Percentiles rank a stretch among this genome's conserved stretches.
Conservation (phyloP, 2,888 invertebrate genomes). For the Coelopa pilipes region DNA sequence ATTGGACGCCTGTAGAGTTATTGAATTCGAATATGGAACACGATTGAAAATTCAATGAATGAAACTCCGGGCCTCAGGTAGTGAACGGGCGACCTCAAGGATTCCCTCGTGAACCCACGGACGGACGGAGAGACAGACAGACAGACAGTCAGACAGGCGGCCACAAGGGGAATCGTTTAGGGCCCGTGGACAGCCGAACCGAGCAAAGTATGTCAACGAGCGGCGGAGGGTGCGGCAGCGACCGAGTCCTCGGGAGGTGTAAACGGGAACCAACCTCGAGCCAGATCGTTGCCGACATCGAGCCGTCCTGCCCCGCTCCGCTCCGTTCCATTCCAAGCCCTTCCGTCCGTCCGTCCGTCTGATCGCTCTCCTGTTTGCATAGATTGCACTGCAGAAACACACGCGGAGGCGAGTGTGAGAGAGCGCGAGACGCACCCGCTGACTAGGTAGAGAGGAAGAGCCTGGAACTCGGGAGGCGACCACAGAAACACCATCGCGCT, state of each 20-base stretch:
- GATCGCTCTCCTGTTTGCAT: conserved; percentile 17
- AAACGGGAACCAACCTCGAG: conserved; percentile 30
- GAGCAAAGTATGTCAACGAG: no score
- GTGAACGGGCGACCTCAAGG: conserved; percentile 40
- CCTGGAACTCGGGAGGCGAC: conserved; percentile 20
- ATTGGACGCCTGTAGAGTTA: conserved; percentile 44
- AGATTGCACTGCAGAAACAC: neutral
- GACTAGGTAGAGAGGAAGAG: neutral
- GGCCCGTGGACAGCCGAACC: neutral
- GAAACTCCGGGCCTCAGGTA: conserved; percentile 32
- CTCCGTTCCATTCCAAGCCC: no score
- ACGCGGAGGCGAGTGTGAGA: no score
- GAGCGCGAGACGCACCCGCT: neutral
- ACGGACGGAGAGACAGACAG: neutral
- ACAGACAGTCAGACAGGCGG: neutral
- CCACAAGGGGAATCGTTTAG: neutral
- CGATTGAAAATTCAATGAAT: conserved; percentile 36
- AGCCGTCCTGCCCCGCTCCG: no score
- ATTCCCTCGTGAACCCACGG: conserved; percentile 19
- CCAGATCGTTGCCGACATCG: no score
- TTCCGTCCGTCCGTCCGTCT: no score
- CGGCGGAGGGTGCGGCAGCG: no score
- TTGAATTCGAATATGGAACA: conserved; percentile 38
- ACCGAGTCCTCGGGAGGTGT: conserved; percentile 18
- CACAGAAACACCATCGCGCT: conserved; percentile 29